Conservation (phyloP, 2,888 invertebrate genomes). For the Autographa gamma region DNA sequence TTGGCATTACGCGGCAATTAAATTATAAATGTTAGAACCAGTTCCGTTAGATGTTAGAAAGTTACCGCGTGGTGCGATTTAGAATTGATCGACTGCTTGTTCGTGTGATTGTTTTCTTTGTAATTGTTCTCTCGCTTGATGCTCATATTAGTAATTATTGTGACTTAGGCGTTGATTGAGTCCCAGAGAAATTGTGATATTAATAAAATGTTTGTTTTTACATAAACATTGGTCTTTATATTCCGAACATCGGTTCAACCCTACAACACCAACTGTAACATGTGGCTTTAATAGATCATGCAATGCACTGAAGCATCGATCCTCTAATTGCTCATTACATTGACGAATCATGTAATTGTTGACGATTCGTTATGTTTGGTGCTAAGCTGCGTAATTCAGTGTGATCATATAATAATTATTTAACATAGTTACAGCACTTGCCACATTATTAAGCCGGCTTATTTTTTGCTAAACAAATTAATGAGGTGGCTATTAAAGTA, state of each 20-base stretch:
- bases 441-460: conserved; percentile 10
- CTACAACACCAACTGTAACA: conserved; percentile 16
- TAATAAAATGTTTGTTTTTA: conserved; percentile 83
- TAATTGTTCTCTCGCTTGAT: conserved; percentile 70
- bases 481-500: not conserved
- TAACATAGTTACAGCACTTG: conserved; percentile 40
- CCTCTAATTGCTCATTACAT: conserved; percentile 50
- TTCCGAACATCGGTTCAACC: conserved; percentile 18
- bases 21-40: conserved; percentile 58
- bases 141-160: conserved; percentile 67
- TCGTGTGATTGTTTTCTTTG: conserved; percentile 64
- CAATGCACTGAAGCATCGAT: conserved; percentile 15
- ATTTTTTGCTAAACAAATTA: conserved; percentile 7
- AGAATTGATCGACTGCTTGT: conserved; percentile 59
- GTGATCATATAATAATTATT: conserved; percentile 38
- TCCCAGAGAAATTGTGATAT: conserved; percentile 88
- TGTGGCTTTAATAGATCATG: conserved; percentile 49
- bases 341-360: conserved; percentile 58
- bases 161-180: conserved; percentile 71
- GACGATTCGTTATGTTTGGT: conserved; percentile 57
- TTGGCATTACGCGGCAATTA: conserved; percentile 50
- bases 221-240: conserved; percentile 46
- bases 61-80: conserved; percentile 56
- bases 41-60: conserved; percentile 62
- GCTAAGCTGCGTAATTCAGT: conserved; percentile 37